These are phyloP conservation scores for Pelodiscus sinensis DNA, from an alignment of 2,113 vertebrate species.

Conservation along the genomic window DNA sequence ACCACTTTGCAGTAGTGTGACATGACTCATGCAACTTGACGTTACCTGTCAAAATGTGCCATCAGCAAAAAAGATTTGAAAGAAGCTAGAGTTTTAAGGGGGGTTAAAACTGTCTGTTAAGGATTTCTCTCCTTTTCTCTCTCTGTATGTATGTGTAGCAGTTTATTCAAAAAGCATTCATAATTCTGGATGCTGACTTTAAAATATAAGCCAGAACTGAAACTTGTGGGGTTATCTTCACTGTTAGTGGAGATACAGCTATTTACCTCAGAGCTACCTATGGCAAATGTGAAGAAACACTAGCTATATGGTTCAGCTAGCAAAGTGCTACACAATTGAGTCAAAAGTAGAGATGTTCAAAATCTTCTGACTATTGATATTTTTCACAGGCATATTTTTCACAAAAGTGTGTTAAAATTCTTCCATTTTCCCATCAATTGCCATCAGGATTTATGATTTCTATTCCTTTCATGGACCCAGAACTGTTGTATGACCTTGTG, in stretches of 20 bases:
- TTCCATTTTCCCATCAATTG: neutral
- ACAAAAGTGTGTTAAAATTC: neutral
- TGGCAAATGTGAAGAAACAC: slow-evolving; percentile 7
- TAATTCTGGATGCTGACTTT: neutral
- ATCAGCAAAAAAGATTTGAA: slow-evolving; percentile 16
- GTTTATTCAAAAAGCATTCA: slow-evolving; percentile 1
- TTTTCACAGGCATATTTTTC: slow-evolving; percentile 14
- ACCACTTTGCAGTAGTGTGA: neutral
- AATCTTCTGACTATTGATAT: neutral
- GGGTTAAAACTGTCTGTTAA: fast-evolving
- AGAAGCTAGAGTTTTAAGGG: neutral
- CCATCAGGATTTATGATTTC: slow-evolving; percentile 1
- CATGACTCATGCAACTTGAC: neutral
- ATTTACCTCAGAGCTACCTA: neutral
- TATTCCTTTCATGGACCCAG: neutral
- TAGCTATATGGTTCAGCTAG: neutral
- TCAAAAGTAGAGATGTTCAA: neutral
- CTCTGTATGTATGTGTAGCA: neutral
- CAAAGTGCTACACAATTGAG: neutral
- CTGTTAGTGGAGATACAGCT: slow-evolving; percentile 5
- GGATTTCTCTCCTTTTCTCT: neutral
- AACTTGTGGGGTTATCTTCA: neutral
- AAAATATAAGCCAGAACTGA: neutral
- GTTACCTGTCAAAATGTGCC: neutral
- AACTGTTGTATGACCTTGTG: neutral